These are phyloP conservation scores for Taphrorychus bicolor DNA, from an alignment of 2,888 invertebrate genomes.

Conservation along the genomic window DNA sequence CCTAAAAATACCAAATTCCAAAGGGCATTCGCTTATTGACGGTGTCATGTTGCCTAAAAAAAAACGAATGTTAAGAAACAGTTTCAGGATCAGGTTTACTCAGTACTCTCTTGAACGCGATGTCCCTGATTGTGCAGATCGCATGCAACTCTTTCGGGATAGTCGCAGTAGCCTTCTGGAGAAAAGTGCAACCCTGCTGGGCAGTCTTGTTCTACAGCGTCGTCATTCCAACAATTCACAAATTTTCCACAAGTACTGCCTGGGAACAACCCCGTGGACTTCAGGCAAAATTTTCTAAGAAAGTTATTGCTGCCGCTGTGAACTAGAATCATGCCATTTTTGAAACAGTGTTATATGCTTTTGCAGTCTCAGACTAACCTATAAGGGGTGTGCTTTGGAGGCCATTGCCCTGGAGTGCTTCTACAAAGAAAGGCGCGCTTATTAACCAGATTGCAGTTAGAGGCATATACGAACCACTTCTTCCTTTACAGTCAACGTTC, in stretches of 20 bases:
- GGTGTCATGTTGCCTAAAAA: too few relatives aligned
- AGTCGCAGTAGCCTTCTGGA: slow-evolving; percentile 69
- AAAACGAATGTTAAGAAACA: too few relatives aligned
- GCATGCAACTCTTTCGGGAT: slow-evolving; percentile 69
- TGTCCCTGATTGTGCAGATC: background rate
- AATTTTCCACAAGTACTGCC: slow-evolving; percentile 69
- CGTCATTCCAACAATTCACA: slow-evolving; percentile 76
- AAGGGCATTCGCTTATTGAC: slow-evolving; percentile 66
- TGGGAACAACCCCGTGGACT: slow-evolving; percentile 69
- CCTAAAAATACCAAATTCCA: slow-evolving; percentile 68
- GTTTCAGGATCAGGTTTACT: too few relatives aligned
- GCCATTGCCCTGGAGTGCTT: background rate
- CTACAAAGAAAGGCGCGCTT: too few relatives aligned
- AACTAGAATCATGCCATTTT: too few relatives aligned
- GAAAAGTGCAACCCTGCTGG: slow-evolving; percentile 68
- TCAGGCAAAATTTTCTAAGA: slow-evolving; percentile 59
- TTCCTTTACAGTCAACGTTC: slow-evolving; percentile 69
- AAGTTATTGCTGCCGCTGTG: too few relatives aligned
- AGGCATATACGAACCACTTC: slow-evolving; percentile 49
- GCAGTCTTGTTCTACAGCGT: slow-evolving; percentile 71
- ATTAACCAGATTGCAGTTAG: too few relatives aligned
- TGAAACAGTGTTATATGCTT: too few relatives aligned
- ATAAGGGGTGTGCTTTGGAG: background rate
- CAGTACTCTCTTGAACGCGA: too few relatives aligned
- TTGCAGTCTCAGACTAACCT: too few relatives aligned